Conservation (phyloP, 2,888 invertebrate genomes). For the Gerosis bhagava region DNA sequence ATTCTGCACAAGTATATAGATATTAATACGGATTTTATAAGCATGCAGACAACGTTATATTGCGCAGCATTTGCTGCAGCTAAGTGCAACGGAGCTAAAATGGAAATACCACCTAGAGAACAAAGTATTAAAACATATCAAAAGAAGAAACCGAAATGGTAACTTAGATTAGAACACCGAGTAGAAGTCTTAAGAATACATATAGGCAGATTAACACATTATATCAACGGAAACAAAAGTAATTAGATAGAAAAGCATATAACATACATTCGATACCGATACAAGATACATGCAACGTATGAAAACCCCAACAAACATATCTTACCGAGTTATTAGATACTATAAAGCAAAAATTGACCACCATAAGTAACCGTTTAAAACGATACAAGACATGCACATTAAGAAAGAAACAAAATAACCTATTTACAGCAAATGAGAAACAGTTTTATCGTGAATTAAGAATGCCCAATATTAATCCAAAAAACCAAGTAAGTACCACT, state of each 20-base stretch:
- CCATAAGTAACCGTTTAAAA: background rate
- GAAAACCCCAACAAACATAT: background rate
- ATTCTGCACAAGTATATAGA: background rate
- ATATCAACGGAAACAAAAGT: conserved; percentile 1
- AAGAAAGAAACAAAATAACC: background rate
- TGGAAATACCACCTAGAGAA: background rate
- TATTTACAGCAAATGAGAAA: background rate
- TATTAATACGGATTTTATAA: background rate
- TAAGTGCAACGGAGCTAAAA: background rate
- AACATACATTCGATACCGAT: background rate
- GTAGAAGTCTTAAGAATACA: background rate
- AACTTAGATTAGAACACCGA: background rate
- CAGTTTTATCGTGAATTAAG: too few species aligned
- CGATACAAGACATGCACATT: background rate
- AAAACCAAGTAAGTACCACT: too few species aligned
- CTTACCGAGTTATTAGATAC: background rate
- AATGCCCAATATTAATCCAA: too few species aligned
- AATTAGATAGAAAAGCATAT: background rate
- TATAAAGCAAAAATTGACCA: background rate
- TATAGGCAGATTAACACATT: conserved; percentile 4
- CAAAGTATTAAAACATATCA: background rate
- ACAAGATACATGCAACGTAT: background rate
- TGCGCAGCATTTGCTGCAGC: background rate
- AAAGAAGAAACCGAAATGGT: conserved; percentile 2
- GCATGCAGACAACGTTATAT: background rate